Percentiles rank a stretch among this genome's conserved stretches.
Evolutionary conservation across 2,888 invertebrate genomes (phyloP).

Genomic region (Napeogenes inachia): DNA sequence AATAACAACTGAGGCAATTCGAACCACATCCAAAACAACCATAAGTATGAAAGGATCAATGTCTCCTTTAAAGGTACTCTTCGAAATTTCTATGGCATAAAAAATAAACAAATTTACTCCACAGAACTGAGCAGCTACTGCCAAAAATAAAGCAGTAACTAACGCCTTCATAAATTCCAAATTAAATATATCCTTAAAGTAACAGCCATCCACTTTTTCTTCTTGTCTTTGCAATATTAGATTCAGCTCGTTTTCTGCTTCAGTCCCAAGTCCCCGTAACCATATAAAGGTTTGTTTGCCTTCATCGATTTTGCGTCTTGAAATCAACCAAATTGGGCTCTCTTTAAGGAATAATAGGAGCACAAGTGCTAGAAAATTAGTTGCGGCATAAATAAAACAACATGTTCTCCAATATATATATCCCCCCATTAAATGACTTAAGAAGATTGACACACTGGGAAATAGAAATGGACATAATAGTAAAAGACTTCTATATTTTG

Average conservation of each 20-base stretch:
- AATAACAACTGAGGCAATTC: constrained; percentile 32
- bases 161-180: constrained; percentile 42
- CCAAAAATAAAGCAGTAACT: constrained; percentile 40
- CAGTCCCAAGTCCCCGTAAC: constrained; percentile 44
- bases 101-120: constrained; percentile 48
- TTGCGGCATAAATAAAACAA: constrained; percentile 39
- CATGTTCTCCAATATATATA: constrained; percentile 42
- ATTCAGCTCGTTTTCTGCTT: constrained; percentile 42
- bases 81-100: constrained; percentile 46
- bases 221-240: constrained; percentile 38
- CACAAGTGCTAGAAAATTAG: constrained; percentile 38
- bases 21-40: constrained; percentile 44
- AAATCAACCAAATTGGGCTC: constrained; percentile 53
- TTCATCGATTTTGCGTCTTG: constrained; percentile 42
- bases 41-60: constrained; percentile 45
- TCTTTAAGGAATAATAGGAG: constrained; percentile 44
- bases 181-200: constrained; percentile 34
- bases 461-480: too few species aligned
- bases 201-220: too few species aligned
- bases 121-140: constrained; percentile 42
- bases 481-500: constrained; percentile 31
- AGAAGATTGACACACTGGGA: too few species aligned
- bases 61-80: constrained; percentile 42
- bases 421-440: constrained; percentile 35
- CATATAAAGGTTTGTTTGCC: constrained; percentile 41